These are phyloP conservation scores for Chironex yamaguchii DNA, from an alignment of 30 jellyfish, hydroid and myxozoan species.

Conservation along the genomic window DNA sequence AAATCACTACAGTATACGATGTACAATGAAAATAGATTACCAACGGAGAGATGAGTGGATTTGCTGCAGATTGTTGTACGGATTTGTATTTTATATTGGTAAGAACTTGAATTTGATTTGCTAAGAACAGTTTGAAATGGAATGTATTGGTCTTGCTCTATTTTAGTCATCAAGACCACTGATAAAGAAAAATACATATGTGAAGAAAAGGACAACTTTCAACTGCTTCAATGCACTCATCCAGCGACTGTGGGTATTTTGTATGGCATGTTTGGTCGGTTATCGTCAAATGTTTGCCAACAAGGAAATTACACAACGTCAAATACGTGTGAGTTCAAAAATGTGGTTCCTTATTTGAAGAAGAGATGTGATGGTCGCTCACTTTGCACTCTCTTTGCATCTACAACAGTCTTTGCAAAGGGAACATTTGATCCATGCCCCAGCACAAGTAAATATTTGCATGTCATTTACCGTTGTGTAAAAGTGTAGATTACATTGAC, in stretches of 20 bases:
- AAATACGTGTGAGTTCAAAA: background rate
- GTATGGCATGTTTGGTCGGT: slow-evolving; percentile 15
- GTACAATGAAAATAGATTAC: too few species aligned
- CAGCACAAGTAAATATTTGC: slow-evolving; percentile 18
- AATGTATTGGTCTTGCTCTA: too few species aligned
- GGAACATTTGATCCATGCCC: slow-evolving; percentile 7
- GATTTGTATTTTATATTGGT: too few species aligned
- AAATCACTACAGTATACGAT: too few species aligned
- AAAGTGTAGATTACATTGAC: too few species aligned
- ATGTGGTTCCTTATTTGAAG: background rate
- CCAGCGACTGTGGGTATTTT: slow-evolving; percentile 1
- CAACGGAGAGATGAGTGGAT: too few species aligned
- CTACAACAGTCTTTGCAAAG: background rate
- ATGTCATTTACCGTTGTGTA: slow-evolving; percentile 2
- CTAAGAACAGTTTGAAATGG: too few species aligned
- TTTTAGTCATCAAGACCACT: background rate
- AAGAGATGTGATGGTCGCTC: background rate
- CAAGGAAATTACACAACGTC: slow-evolving; percentile 9
- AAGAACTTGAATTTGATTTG: too few species aligned
- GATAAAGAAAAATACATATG: background rate
- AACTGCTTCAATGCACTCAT: background rate
- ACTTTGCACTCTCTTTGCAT: background rate
- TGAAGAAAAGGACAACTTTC: background rate
- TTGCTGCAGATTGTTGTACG: too few species aligned
- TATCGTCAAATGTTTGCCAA: background rate